These are phyloP conservation scores for Tiphia femorata DNA, from an alignment of 2,888 invertebrate genomes.

Conservation along the genomic window DNA sequence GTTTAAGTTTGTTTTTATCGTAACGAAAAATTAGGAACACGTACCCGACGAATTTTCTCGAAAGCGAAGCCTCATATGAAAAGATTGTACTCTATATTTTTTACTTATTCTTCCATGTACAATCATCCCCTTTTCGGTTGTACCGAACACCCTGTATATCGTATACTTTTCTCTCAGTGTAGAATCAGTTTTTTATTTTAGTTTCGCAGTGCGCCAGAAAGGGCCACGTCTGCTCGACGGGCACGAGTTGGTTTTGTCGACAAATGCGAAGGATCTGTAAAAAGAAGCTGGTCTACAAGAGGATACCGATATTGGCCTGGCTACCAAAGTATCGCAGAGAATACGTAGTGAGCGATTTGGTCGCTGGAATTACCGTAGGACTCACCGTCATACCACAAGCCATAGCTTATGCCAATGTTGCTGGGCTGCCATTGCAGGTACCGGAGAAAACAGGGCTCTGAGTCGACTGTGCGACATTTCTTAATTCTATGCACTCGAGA, in stretches of 20 bases:
- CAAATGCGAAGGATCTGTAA: conserved; percentile 73
- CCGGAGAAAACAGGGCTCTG: too few species aligned
- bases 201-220: conserved; percentile 41
- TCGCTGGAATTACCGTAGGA: conserved; percentile 83
- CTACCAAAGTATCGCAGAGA: conserved; percentile 77
- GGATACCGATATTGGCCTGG: conserved; percentile 79
- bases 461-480: not conserved
- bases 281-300: conserved; percentile 74
- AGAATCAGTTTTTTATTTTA: conserved; percentile 30
- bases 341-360: conserved; percentile 80
- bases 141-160: not conserved
- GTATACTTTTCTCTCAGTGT: too few species aligned
- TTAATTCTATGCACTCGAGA: not conserved
- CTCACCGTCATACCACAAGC: conserved; percentile 80
- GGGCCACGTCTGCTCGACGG: conserved; percentile 37
- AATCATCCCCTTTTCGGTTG: too few species aligned
- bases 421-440: conserved; percentile 72
- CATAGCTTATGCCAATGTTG: conserved; percentile 73
- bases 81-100: too few species aligned
- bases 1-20: too few species aligned
- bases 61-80: too few species aligned
- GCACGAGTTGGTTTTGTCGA: conserved; percentile 65
- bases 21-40: too few species aligned
- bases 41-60: too few species aligned
- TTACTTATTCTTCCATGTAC: too few species aligned